Evolutionary conservation across 2,888 invertebrate genomes (phyloP).

Genomic region (Aphodius granarius): DNA sequence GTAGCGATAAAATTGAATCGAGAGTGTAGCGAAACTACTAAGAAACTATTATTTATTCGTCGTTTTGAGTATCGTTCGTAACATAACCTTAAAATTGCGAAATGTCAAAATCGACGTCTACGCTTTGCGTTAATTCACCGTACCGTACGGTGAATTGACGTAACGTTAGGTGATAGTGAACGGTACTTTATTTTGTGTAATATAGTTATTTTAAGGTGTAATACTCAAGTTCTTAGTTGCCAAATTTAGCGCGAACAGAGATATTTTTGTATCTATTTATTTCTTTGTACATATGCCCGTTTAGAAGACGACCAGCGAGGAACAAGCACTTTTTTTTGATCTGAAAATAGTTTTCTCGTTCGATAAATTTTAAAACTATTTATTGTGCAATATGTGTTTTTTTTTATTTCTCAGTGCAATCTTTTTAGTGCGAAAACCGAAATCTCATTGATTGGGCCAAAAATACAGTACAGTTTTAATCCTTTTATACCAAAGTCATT

Average conservation of each 20-base stretch:
- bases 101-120: no score
- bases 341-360: not conserved
- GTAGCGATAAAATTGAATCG: constrained; percentile 21
- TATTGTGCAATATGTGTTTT: not conserved
- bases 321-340: not conserved
- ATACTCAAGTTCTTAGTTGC: not conserved
- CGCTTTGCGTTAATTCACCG: no score
- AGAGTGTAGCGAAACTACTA: constrained; percentile 12
- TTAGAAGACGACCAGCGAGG: not conserved
- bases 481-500: not conserved
- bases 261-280: not conserved
- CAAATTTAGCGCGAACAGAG: not conserved
- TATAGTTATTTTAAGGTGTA: not conserved
- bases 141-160: no score
- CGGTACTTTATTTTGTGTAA: no score
- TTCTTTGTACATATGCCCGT: not conserved
- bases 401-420: not conserved
- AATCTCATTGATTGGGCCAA: not conserved
- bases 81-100: no score
- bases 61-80: not conserved
- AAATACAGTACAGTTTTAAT: not conserved
- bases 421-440: not conserved
- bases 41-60: not conserved
- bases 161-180: no score
- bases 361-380: not conserved